phyloP scores from a whole-genome alignment of 2,797 vertebrate genomes.

The Pelobates cultripes region DNA sequence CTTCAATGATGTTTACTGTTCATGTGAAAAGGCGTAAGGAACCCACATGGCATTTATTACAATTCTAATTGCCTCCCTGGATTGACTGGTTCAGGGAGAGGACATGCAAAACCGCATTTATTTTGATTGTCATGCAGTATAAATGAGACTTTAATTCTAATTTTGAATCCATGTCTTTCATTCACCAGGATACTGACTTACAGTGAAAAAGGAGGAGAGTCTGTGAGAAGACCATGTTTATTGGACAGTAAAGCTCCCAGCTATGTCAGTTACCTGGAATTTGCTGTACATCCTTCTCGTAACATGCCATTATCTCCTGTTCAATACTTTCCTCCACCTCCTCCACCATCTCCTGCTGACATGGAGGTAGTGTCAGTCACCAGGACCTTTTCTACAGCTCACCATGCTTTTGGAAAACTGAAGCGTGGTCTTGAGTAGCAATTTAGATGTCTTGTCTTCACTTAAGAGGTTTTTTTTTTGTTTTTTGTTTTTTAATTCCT shows the following conservation, averaged over 20 bases:
- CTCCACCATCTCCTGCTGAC: conserved; percentile 60
- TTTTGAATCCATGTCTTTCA: not conserved
- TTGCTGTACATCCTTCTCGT: not conserved
- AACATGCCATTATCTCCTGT: not conserved
- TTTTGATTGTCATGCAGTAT: no score
- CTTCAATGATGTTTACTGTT: no score
- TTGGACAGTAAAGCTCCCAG: not conserved
- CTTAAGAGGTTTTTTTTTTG: no score
- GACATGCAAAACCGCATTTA: no score
- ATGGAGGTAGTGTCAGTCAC: not conserved
- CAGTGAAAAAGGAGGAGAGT: not conserved
- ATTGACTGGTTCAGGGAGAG: no score
- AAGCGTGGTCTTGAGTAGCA: no score
- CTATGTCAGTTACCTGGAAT: not conserved
- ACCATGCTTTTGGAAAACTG: not conserved
- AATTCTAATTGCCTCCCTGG: no score
- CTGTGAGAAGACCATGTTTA: not conserved
- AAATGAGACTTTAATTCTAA: no score
- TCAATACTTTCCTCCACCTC: conserved; percentile 11
- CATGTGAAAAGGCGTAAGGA: no score
- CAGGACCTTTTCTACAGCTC: conserved; percentile 2
- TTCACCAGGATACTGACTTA: conserved; percentile 40
- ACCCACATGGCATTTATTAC: no score
- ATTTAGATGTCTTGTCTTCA: no score
- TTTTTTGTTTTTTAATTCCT: no score